Conservation (phyloP, 2,888 invertebrate species). For the Lutraria lutraria region DNA sequence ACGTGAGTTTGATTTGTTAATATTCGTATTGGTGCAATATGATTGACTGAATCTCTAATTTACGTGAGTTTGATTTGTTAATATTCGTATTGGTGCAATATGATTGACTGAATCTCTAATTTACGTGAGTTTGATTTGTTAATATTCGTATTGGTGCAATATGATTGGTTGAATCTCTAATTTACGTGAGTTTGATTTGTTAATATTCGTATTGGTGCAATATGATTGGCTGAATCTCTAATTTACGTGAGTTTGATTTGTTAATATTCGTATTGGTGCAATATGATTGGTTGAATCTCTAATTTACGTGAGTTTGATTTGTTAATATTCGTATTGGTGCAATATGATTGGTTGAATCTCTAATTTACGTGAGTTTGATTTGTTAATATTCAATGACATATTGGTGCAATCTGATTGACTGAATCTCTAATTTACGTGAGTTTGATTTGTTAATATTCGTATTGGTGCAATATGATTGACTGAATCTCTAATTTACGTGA, state of each 20-base stretch:
- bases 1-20: too few relatives aligned
- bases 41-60: slow-evolving; percentile 69
- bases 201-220: slow-evolving; percentile 52
- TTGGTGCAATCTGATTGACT: slow-evolving; percentile 67
- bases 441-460: background rate
- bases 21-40: slow-evolving; percentile 56
- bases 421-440: slow-evolving; percentile 68
- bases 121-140: too few relatives aligned
- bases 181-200: too few relatives aligned
- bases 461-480: background rate
- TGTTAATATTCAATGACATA: slow-evolving; percentile 86
- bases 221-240: slow-evolving; percentile 67
- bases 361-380: too few relatives aligned
- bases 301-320: too few relatives aligned
- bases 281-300: background rate
- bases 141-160: too few relatives aligned
- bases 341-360: too few relatives aligned
- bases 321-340: too few relatives aligned
- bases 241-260: slow-evolving; percentile 59
- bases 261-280: background rate
- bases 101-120: background rate
- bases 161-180: too few relatives aligned
- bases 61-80: slow-evolving; percentile 52
- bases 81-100: background rate
- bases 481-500: background rate